A percentile compares a stretch with the other conserved stretches of the same genome.
These are phyloP conservation scores for Lasioglossum leucozonium DNA, from an alignment of 2,888 invertebrate genomes.

Conservation along the genomic window DNA sequence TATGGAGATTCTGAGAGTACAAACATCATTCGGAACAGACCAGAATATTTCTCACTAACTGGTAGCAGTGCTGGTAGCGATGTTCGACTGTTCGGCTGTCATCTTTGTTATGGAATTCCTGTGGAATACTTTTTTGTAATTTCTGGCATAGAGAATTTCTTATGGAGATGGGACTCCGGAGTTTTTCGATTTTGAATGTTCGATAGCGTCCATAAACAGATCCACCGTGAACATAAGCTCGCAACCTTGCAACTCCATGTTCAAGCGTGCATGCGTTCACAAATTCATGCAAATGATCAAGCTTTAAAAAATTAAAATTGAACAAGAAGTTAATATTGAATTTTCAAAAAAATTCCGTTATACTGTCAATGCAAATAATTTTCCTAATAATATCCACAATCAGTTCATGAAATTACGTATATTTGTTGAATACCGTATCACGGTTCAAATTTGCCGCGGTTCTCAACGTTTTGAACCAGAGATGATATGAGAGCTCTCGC, in stretches of 20 bases:
- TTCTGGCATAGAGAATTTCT: not conserved
- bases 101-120: not conserved
- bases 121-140: not conserved
- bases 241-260: not conserved
- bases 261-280: not conserved
- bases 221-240: not conserved
- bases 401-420: not conserved
- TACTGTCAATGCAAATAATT: too few relatives aligned
- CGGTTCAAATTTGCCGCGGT: too few relatives aligned
- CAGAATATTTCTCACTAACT: not conserved
- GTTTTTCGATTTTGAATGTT: not conserved
- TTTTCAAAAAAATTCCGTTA: not conserved
- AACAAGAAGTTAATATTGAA: not conserved
- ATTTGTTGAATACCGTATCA: not conserved
- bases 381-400: too few relatives aligned
- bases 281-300: not conserved
- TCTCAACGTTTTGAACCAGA: too few relatives aligned
- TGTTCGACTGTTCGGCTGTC: not conserved
- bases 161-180: not conserved
- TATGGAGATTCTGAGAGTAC: conserved; percentile 16
- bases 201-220: not conserved
- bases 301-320: not conserved
- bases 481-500: too few relatives aligned
- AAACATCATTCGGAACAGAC: not conserved
- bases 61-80: not conserved